Conservation (phyloP, 2,113 vertebrate species). For the Toxotes chatareus region DNA sequence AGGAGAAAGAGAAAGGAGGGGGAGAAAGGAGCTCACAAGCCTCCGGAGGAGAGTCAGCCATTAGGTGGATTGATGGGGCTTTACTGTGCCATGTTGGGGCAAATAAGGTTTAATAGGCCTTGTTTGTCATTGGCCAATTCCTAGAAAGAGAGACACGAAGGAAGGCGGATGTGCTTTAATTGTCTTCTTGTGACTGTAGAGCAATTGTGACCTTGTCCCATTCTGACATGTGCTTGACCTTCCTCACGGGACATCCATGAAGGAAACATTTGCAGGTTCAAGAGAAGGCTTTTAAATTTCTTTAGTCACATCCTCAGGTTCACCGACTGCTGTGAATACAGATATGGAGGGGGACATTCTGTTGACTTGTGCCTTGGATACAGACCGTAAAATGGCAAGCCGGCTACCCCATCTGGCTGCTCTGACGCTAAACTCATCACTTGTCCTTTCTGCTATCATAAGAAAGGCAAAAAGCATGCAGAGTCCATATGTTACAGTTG, state of each 20-base stretch:
- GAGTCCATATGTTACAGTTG: conserved; percentile 61
- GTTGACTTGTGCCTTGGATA: conserved; percentile 52
- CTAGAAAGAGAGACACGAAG: conserved; percentile 19
- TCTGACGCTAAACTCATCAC: conserved; percentile 53
- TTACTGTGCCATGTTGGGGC: conserved; percentile 60
- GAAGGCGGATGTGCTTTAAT: conserved; percentile 31
- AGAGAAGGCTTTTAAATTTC: conserved; percentile 14
- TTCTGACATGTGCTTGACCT: conserved; percentile 38
- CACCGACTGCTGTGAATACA: conserved; percentile 11
- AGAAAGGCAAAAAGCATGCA: conserved; percentile 53
- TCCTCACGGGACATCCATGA: neutral
- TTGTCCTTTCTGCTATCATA: conserved; percentile 59
- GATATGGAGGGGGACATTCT: conserved; percentile 14
- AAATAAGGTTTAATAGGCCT: conserved; percentile 75
- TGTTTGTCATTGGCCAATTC: conserved; percentile 67
- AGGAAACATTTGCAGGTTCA: conserved; percentile 5
- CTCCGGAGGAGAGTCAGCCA: conserved; percentile 46
- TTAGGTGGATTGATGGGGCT: conserved; percentile 79
- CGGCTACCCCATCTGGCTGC: conserved; percentile 64
- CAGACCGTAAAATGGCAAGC: conserved; percentile 68
- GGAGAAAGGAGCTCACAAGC: conserved; percentile 28
- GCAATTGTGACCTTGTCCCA: conserved; percentile 32
- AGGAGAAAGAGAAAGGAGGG: neutral
- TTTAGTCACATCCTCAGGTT: conserved; percentile 12
- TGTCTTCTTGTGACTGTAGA: conserved; percentile 33